A percentile compares a stretch with the other conserved stretches of the same genome.
Evolutionary conservation across 2,888 invertebrate species (phyloP).

Genomic region (Gortyna flavago): DNA sequence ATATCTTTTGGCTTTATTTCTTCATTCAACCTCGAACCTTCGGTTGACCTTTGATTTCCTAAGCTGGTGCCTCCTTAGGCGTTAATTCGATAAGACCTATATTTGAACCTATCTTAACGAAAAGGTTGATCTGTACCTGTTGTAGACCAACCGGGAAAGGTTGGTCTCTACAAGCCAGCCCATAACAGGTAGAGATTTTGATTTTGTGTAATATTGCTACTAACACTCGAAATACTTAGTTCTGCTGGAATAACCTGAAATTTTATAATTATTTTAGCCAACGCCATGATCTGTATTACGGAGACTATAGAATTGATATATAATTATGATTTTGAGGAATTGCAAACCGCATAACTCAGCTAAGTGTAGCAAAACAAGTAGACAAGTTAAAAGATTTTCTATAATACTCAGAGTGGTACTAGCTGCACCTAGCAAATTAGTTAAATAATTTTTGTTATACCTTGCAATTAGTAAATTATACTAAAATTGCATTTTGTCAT

Average conservation of each 20-base stretch:
- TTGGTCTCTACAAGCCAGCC: not conserved
- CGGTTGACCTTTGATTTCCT: slow-evolving; percentile 7
- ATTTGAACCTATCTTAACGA: not conserved
- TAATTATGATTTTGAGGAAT: not conserved
- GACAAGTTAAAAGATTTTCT: too few species aligned
- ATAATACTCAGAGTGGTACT: not conserved
- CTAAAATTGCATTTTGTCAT: too few species aligned
- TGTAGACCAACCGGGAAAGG: not conserved
- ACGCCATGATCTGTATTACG: not conserved
- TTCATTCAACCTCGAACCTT: slow-evolving; percentile 25
- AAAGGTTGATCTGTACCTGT: not conserved
- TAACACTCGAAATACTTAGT: not conserved
- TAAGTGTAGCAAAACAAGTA: not conserved
- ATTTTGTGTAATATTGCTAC: not conserved
- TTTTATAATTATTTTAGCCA: not conserved
- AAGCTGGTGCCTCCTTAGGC: slow-evolving; percentile 11
- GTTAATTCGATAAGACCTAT: slow-evolving; percentile 10
- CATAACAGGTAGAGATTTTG: not conserved
- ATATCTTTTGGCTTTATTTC: slow-evolving; percentile 11
- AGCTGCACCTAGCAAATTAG: too few species aligned
- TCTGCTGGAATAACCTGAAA: not conserved
- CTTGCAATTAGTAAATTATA: too few species aligned
- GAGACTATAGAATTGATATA: not conserved
- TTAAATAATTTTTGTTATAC: too few species aligned
- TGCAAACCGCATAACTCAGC: not conserved